These are phyloP conservation scores for Amphiprion percula DNA, from an alignment of 2,113 vertebrate species.

Conservation along the genomic window DNA sequence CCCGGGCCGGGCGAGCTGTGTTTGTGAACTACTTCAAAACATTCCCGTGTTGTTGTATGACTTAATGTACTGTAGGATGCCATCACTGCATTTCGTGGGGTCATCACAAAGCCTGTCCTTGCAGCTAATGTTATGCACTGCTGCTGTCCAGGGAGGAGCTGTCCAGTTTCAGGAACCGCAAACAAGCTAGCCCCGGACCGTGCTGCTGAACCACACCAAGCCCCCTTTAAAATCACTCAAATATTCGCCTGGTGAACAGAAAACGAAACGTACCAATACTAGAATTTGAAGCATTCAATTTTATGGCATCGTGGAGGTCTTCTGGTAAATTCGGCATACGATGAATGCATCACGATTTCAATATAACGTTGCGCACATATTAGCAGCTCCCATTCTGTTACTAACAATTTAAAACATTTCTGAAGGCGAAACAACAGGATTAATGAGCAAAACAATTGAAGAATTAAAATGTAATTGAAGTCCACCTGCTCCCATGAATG, in stretches of 20 bases:
- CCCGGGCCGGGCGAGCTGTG: not conserved
- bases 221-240: not conserved
- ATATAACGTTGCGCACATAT: not conserved
- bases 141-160: conserved; percentile 60
- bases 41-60: not conserved
- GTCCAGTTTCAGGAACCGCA: conserved; percentile 40
- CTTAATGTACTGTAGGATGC: conserved; percentile 2
- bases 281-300: not conserved
- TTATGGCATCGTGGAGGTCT: not conserved
- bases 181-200: conserved; percentile 25
- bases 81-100: conserved; percentile 12
- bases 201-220: conserved; percentile 8
- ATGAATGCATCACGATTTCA: not conserved
- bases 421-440: not conserved
- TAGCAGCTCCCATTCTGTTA: not conserved
- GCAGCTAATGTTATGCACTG: conserved; percentile 27
- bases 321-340: conserved; percentile 13
- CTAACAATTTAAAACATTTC: not conserved
- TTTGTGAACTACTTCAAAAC: not conserved
- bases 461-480: conserved; percentile 4
- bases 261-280: not conserved
- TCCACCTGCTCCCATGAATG: not conserved
- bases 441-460: not conserved
- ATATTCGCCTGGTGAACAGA: not conserved
- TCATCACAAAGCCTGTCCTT: conserved; percentile 56